Conservation (phyloP, 2,888 invertebrate genomes). For the Taphrorychus bicolor region DNA sequence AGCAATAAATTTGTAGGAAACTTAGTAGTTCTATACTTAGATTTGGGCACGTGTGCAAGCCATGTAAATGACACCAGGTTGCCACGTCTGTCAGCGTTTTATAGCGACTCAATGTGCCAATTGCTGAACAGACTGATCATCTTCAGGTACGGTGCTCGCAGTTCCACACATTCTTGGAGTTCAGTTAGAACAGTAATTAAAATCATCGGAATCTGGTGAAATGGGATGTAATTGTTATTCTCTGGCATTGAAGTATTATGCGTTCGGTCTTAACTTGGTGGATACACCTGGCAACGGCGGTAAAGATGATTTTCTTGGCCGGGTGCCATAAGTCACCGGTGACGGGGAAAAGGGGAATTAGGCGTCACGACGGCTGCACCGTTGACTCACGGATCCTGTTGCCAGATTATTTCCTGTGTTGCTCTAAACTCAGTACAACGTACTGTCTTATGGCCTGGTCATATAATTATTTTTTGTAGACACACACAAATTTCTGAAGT, state of each 20-base stretch:
- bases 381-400: constrained; percentile 39
- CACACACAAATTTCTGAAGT: no score
- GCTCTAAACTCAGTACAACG: constrained; percentile 1
- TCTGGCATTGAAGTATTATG: neutral
- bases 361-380: constrained; percentile 41
- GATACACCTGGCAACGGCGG: constrained; percentile 33
- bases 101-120: neutral
- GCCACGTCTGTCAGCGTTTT: constrained; percentile 15
- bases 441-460: neutral
- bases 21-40: constrained; percentile 59
- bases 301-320: constrained; percentile 33
- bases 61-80: constrained; percentile 32
- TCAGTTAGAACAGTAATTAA: no score
- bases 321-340: constrained; percentile 19
- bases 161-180: no score
- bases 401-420: constrained; percentile 36
- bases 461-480: no score
- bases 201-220: neutral
- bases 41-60: constrained; percentile 59
- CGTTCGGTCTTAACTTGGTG: neutral
- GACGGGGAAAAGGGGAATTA: constrained; percentile 15
- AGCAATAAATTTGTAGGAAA: constrained; percentile 45
- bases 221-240: neutral
- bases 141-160: no score
- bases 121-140: no score